These are phyloP conservation scores for Micropoecilia bifurca DNA, from an alignment of 2,797 vertebrate species.

Conservation along the genomic window DNA sequence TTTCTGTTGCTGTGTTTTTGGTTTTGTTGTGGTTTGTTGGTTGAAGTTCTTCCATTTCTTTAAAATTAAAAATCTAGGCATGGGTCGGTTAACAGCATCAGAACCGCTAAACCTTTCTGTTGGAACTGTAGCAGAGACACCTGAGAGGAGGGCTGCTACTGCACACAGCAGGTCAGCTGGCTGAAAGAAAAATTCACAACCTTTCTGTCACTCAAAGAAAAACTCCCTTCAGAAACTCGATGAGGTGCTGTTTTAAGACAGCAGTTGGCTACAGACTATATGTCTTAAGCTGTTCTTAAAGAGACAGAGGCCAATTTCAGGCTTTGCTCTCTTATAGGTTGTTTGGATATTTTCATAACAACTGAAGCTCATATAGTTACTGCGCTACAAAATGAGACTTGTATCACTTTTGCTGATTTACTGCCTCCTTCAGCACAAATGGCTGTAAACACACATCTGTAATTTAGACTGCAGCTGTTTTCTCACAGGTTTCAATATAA, in stretches of 20 bases:
- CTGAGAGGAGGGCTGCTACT: neutral
- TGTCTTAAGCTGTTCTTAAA: neutral
- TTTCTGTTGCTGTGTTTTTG: constrained; percentile 20
- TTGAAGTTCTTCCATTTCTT: constrained; percentile 35
- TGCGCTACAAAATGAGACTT: too few species aligned
- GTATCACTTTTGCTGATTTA: too few species aligned
- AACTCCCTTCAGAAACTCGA: neutral
- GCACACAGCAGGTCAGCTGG: neutral
- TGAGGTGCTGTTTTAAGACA: neutral
- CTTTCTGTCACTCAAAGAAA: neutral
- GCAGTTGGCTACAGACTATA: too few species aligned
- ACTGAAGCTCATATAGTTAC: too few species aligned
- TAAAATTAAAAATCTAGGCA: constrained; percentile 2
- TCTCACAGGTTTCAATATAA: neutral
- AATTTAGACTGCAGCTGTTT: neutral
- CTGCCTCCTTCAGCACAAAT: too few species aligned
- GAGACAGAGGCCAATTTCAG: too few species aligned
- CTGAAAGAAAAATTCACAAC: neutral
- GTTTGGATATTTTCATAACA: too few species aligned
- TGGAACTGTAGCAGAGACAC: neutral
- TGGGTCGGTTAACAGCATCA: neutral
- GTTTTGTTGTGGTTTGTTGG: constrained; percentile 36
- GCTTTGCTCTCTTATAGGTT: too few species aligned
- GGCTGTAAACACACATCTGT: too few species aligned
- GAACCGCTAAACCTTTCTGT: neutral